A percentile compares a stretch with the other conserved stretches of the same genome.
These are phyloP conservation scores for Chaetoderma sp. DNA, from an alignment of 2,888 invertebrate species.

Conservation along the genomic window DNA sequence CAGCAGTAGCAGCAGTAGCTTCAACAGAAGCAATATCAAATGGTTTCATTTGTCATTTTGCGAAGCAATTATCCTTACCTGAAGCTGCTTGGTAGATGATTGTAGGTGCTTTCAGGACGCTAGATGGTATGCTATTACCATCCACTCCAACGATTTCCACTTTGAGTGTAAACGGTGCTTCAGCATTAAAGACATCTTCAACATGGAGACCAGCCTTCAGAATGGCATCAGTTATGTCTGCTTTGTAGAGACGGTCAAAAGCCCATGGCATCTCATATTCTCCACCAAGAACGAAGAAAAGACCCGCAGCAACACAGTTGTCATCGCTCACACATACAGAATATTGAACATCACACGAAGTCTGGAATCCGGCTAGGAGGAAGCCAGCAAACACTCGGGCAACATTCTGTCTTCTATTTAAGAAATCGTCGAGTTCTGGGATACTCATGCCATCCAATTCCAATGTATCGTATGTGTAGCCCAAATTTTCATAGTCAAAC, in stretches of 20 bases:
- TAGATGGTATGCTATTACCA: slow-evolving; percentile 6
- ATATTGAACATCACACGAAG: slow-evolving; percentile 29
- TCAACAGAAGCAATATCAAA: no score
- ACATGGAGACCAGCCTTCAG: slow-evolving; percentile 18
- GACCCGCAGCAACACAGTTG: slow-evolving; percentile 13
- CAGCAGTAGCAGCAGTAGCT: no score
- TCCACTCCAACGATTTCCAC: slow-evolving; percentile 27
- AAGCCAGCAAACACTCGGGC: slow-evolving; percentile 36
- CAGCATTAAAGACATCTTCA: slow-evolving; percentile 31
- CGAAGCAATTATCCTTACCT: no score
- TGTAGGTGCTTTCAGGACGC: slow-evolving; percentile 23
- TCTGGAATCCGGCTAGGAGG: slow-evolving; percentile 36
- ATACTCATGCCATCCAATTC: slow-evolving; percentile 13
- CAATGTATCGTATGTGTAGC: slow-evolving; percentile 14
- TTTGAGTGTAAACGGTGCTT: slow-evolving; percentile 24
- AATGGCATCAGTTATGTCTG: slow-evolving; percentile 34
- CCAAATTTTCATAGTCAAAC: slow-evolving; percentile 16
- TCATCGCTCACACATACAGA: slow-evolving; percentile 18
- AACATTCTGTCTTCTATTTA: neutral
- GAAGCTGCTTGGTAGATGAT: slow-evolving; percentile 30
- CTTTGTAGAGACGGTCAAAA: slow-evolving; percentile 36
- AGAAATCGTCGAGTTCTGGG: neutral
- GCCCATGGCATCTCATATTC: slow-evolving; percentile 39
- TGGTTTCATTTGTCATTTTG: no score
- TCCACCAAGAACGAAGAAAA: slow-evolving; percentile 25